phyloP scores from a whole-genome alignment of 1,140 invertebrate genomes.

The Aphelinus certus region DNA sequence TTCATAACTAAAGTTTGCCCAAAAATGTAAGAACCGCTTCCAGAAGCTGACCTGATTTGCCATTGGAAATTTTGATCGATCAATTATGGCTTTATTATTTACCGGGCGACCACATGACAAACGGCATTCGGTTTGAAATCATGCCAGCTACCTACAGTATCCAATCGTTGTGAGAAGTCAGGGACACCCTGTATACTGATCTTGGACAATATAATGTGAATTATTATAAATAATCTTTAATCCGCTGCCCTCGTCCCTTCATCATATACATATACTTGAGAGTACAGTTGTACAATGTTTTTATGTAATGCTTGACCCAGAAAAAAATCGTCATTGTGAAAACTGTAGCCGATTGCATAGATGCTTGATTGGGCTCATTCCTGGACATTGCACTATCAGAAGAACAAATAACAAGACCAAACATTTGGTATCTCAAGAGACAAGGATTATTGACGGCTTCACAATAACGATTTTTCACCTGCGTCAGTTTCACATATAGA shows the following conservation, averaged over 20 bases:
- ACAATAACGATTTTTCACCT: background rate
- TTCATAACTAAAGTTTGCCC: no score
- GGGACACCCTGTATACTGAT: background rate
- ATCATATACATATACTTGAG: conserved; percentile 16
- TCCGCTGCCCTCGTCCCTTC: background rate
- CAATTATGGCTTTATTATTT: no score
- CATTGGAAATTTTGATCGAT: no score
- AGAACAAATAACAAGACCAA: background rate
- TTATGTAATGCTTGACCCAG: background rate
- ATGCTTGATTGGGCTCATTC: background rate
- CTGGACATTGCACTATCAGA: background rate
- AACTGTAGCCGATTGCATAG: background rate
- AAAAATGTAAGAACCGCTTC: no score
- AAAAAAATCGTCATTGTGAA: conserved; percentile 2
- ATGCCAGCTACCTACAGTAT: no score
- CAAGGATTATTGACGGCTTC: background rate
- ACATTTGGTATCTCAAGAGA: background rate
- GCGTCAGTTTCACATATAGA: no score
- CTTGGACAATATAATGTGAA: conserved; percentile 38
- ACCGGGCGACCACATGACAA: no score
- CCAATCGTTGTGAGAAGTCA: no score
- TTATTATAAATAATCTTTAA: conserved; percentile 30
- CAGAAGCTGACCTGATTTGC: no score
- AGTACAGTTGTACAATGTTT: conserved; percentile 21
- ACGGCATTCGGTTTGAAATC: no score